A percentile compares a stretch with the other conserved stretches of the same genome.
Conservation (phyloP, 2,888 invertebrate genomes). For the Troglohyphantes excavatus region DNA sequence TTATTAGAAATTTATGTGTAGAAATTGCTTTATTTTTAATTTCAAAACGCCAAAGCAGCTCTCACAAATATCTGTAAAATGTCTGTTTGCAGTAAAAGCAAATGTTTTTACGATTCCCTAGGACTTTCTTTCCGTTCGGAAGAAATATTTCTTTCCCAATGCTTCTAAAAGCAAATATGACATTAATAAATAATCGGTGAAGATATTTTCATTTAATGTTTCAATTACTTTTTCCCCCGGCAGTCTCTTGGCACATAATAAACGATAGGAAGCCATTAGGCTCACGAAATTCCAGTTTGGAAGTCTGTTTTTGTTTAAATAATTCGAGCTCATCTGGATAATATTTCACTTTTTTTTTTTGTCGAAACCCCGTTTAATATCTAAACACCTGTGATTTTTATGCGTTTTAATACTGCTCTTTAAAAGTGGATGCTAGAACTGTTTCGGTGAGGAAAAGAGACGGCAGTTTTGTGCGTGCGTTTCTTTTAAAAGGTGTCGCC, state of each 20-base stretch:
- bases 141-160: not conserved
- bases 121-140: not conserved
- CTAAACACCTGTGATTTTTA: not conserved
- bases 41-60: not conserved
- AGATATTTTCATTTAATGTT: slow-evolving; percentile 1
- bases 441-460: not conserved
- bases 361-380: not conserved
- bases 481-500: not conserved
- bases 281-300: not conserved
- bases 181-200: slow-evolving; percentile 19
- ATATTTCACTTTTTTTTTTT: not conserved
- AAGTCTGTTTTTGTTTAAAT: not conserved
- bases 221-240: not conserved
- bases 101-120: not conserved
- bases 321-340: not conserved
- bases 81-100: not conserved
- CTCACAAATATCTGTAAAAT: not conserved
- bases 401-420: not conserved
- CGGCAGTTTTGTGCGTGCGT: not conserved
- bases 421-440: no score
- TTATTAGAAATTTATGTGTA: no score
- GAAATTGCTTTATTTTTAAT: not conserved
- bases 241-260: not conserved
- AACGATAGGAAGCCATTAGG: not conserved
- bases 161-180: not conserved